Evolutionary conservation across 2,797 vertebrate species (phyloP).

Genomic region (Phoebastria nigripes): DNA sequence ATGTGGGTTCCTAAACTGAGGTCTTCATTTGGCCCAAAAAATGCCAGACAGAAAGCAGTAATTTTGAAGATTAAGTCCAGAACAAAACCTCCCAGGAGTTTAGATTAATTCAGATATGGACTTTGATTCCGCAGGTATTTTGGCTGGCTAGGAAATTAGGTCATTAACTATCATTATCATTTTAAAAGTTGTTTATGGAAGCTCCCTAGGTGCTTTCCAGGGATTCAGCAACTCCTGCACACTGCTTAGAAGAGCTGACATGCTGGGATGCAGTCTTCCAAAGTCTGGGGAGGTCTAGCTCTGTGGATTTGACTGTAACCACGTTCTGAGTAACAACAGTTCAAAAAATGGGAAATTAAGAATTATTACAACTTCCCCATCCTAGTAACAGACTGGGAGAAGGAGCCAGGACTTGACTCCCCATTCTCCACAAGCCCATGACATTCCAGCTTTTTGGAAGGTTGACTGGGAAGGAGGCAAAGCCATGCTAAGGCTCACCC

Average conservation of each 20-base stretch:
- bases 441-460: not conserved
- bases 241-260: not conserved
- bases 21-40: constrained; percentile 2
- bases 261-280: not conserved
- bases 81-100: constrained; percentile 57
- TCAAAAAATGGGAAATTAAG: not conserved
- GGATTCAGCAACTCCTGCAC: constrained; percentile 46
- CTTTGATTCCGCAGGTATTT: constrained; percentile 51
- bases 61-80: constrained; percentile 42
- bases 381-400: not conserved
- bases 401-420: not conserved
- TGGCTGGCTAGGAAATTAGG: constrained; percentile 63
- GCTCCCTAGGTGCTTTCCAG: constrained; percentile 63
- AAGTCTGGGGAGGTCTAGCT: not conserved
- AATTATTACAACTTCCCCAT: not conserved
- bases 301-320: not conserved
- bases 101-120: constrained; percentile 54
- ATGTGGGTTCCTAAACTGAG: not conserved
- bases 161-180: constrained; percentile 61
- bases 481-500: not conserved
- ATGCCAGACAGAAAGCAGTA: constrained; percentile 40
- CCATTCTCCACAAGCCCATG: not conserved
- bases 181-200: constrained; percentile 60
- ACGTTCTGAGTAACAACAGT: not conserved
- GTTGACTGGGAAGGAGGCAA: not conserved